Percentiles rank a stretch among this genome's conserved stretches.
Conservation (phyloP, 1,140 invertebrate species). For the Zaprionus camerounensis region DNA sequence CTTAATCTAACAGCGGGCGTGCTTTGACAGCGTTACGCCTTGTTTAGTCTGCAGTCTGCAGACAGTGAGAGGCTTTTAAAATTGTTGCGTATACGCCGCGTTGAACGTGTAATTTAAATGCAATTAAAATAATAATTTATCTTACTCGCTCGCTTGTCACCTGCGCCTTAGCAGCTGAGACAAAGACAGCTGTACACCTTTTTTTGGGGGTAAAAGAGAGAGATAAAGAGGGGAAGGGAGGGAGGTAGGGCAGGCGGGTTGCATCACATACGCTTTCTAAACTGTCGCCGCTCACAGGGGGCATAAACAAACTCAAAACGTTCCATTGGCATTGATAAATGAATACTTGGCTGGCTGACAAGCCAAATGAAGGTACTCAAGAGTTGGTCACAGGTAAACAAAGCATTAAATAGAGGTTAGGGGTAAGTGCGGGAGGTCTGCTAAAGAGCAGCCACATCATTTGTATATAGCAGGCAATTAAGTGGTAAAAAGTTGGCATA, state of each 20-base stretch:
- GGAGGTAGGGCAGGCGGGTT: background rate
- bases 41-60: background rate
- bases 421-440: background rate
- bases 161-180: constrained; percentile 9
- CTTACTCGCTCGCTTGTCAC: constrained; percentile 69
- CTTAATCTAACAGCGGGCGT: constrained; percentile 62
- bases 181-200: constrained; percentile 28
- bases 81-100: constrained; percentile 62
- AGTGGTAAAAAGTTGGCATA: constrained; percentile 14
- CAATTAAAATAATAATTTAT: constrained; percentile 83
- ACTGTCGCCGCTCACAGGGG: constrained; percentile 26
- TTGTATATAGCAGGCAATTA: constrained; percentile 49
- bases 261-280: constrained; percentile 60
- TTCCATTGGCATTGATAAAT: constrained; percentile 71
- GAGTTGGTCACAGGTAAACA: constrained; percentile 17
- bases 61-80: constrained; percentile 34
- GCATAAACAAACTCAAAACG: constrained; percentile 55
- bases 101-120: constrained; percentile 77
- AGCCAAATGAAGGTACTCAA: constrained; percentile 65
- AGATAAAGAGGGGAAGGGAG: background rate
- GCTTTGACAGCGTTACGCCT: constrained; percentile 23
- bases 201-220: background rate
- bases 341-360: constrained; percentile 61
- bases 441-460: constrained; percentile 33
- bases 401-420: no score